Conservation (phyloP, 2,797 vertebrate species). For the Lateolabrax maculatus region DNA sequence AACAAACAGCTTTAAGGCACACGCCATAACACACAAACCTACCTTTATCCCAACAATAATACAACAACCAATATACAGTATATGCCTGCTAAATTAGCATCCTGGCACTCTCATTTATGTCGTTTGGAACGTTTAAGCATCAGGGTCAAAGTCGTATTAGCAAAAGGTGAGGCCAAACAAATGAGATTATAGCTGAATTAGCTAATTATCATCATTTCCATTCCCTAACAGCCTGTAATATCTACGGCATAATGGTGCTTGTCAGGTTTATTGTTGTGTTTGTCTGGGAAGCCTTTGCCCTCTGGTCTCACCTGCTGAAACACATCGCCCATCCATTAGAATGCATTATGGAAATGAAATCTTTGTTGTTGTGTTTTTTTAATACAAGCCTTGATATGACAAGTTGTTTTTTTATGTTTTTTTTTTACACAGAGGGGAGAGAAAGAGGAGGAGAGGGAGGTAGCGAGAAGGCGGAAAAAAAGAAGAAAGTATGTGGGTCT, state of each 20-base stretch:
- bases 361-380: slow-evolving; percentile 75
- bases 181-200: slow-evolving; percentile 88
- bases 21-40: slow-evolving; percentile 24
- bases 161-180: slow-evolving; percentile 81
- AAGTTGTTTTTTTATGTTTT: slow-evolving; percentile 49
- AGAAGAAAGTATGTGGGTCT: slow-evolving; percentile 74
- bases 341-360: slow-evolving; percentile 87
- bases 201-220: slow-evolving; percentile 87
- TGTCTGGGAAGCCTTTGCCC: slow-evolving; percentile 85
- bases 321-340: slow-evolving; percentile 84
- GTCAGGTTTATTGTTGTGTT: slow-evolving; percentile 85
- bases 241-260: slow-evolving; percentile 85
- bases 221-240: slow-evolving; percentile 82
- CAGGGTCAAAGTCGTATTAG: slow-evolving; percentile 79
- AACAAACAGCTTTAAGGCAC: slow-evolving; percentile 28
- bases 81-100: slow-evolving; percentile 64
- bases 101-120: slow-evolving; percentile 73
- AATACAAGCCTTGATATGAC: slow-evolving; percentile 71
- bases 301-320: slow-evolving; percentile 82
- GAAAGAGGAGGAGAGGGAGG: slow-evolving; percentile 59
- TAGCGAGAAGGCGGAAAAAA: slow-evolving; percentile 30
- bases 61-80: slow-evolving; percentile 38
- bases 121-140: slow-evolving; percentile 71
- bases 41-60: slow-evolving; percentile 25
- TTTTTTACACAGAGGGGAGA: slow-evolving; percentile 21